These are phyloP conservation scores for Dipus sagitta DNA, from an alignment of 2,797 vertebrate species.

Conservation along the genomic window DNA sequence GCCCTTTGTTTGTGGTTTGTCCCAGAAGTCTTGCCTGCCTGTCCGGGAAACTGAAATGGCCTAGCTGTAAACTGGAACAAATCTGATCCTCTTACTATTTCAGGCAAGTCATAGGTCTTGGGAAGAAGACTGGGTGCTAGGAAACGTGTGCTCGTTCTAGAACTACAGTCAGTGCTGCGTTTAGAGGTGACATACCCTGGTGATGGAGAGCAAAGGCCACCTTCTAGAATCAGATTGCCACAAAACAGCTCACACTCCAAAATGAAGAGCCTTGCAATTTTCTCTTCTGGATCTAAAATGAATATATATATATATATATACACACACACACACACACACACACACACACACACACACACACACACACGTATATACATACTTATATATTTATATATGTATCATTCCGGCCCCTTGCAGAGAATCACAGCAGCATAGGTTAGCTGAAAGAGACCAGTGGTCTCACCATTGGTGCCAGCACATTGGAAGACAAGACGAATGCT, in stretches of 20 bases:
- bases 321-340: rapidly evolving
- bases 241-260: constrained; percentile 1
- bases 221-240: not conserved
- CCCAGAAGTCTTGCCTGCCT: no score
- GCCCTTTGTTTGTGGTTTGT: no score
- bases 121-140: not conserved
- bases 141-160: not conserved
- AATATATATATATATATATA: not conserved
- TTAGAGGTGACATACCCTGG: not conserved
- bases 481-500: not conserved
- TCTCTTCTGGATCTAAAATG: not conserved
- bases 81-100: no score
- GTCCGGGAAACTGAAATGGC: no score
- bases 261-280: constrained; percentile 40
- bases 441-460: not conserved
- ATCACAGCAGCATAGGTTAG: not conserved
- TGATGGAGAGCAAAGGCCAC: not conserved
- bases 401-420: constrained; percentile 6
- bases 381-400: not conserved
- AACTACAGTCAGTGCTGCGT: not conserved
- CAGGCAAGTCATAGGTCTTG: no score
- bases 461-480: not conserved
- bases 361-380: not conserved
- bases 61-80: no score
- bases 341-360: no score